Conservation (phyloP, 2,113 vertebrate genomes). For the Kryptolebias marmoratus region DNA sequence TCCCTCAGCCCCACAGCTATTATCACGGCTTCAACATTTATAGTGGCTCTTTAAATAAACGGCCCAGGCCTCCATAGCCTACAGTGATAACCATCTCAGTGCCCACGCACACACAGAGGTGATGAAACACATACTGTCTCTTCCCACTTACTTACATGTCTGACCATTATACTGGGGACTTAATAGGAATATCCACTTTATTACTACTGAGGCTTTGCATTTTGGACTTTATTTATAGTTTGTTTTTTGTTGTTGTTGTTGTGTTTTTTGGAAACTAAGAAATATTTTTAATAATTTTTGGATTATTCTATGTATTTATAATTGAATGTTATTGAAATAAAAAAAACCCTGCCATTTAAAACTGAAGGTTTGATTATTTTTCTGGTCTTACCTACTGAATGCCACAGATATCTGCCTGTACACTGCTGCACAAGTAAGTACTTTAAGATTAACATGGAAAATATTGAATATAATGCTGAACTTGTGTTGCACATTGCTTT, state of each 20-base stretch:
- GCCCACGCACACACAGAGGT: slow-evolving; percentile 27
- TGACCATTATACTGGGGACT: slow-evolving; percentile 22
- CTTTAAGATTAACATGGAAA: too few relatives aligned
- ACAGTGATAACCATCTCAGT: slow-evolving; percentile 59
- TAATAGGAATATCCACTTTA: slow-evolving; percentile 32
- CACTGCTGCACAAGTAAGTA: too few relatives aligned
- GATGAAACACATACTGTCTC: slow-evolving; percentile 8
- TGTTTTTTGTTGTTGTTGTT: neutral
- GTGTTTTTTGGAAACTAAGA: neutral
- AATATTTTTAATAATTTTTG: neutral
- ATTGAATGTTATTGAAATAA: neutral
- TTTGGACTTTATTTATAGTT: neutral
- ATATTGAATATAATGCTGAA: too few relatives aligned
- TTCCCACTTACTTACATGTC: slow-evolving; percentile 14
- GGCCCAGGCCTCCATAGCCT: slow-evolving; percentile 55
- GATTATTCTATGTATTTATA: neutral
- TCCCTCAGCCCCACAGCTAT: slow-evolving; percentile 67
- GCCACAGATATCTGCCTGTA: neutral
- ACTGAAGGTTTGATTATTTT: neutral
- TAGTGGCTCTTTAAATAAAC: slow-evolving; percentile 79
- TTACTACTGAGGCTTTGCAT: slow-evolving; percentile 2
- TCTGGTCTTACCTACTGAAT: neutral
- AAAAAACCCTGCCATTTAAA: neutral
- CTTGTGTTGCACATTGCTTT: too few relatives aligned
- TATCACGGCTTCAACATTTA: slow-evolving; percentile 78